Conservation (phyloP, 64 coral and sea anemone species). For the Montipora foliosa region DNA sequence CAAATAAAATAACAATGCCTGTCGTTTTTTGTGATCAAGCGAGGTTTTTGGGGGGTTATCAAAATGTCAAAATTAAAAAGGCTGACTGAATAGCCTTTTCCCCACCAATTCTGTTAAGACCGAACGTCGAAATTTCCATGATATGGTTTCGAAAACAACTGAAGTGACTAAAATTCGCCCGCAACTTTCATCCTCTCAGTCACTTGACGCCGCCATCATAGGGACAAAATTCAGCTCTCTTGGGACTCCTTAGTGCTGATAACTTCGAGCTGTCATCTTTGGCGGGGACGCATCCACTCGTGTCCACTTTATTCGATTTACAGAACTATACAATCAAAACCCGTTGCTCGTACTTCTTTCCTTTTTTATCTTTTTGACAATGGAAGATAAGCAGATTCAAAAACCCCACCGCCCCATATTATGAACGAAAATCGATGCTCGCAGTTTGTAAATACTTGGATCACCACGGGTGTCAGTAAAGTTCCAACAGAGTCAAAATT, state of each 20-base stretch:
- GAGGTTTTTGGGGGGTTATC: neutral
- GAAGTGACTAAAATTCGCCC: neutral
- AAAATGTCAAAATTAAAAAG: neutral
- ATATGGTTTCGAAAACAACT: neutral
- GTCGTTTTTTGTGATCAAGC: neutral
- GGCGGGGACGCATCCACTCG: neutral
- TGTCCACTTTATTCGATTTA: neutral
- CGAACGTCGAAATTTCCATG: neutral
- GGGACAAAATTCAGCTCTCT: neutral
- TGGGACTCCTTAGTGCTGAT: neutral
- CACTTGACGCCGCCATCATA: neutral
- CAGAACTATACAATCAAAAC: neutral
- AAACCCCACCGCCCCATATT: neutral
- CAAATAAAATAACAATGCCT: neutral
- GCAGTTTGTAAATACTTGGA: neutral
- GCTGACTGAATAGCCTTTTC: neutral
- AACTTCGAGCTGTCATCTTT: neutral
- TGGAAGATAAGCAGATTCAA: neutral
- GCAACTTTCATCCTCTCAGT: neutral
- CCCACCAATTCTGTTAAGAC: neutral
- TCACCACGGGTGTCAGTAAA: constrained; percentile 20
- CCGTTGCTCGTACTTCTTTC: neutral
- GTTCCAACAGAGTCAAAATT: constrained; percentile 37
- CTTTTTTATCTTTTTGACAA: neutral
- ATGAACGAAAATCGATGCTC: neutral